Evolutionary conservation across 2,113 vertebrate genomes (phyloP), one percentile per base, ranked within the genome.

Genomic region (Caracal caracal): DNA sequence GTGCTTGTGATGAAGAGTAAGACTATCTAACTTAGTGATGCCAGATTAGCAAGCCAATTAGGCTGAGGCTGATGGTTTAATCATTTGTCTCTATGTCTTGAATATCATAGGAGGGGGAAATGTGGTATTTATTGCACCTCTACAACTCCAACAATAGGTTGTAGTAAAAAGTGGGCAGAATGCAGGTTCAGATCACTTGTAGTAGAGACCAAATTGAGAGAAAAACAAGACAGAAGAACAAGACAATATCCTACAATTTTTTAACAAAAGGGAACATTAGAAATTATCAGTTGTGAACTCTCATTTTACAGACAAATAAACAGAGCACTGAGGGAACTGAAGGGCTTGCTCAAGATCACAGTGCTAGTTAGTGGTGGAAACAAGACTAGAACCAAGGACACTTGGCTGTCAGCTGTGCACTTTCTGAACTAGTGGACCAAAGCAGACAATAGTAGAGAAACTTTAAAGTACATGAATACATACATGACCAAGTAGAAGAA

Each of bases 231-330:
- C 24, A 83, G 24, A 93, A 93, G 61, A 96, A n/a, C 6, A 22
- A 89, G 15, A 81, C 24, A 47, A 93, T 84, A 96, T 81, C 66
- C 79, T 61, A 63, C 78, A 81, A 43, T 17, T 10, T 75, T 92
- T 82, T 73, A 87, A 90, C 56, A 43, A 79, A 73, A 80, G 37
- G n/a, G 30, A 61, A 63, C 47, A 78, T 91, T 91, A 93, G 53
- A 97, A 95, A 88, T 30, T n/a, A 88, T 56, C 20, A 59, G 56
- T 59, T 22, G 1, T 59, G 56, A 59, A 20, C 56, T 22, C 20
- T 59, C 6, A 20, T 19, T 8, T 22, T 59, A 22, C 20, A 22
- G 56, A 22, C 22, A 59, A 59, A 22, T 59, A 59, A 59, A 8
- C 56, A 59, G 56, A 59, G 20, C 20, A 22, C 20, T 59, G 56